Conservation (phyloP, 2,888 invertebrate genomes). For the Nomada flava region DNA sequence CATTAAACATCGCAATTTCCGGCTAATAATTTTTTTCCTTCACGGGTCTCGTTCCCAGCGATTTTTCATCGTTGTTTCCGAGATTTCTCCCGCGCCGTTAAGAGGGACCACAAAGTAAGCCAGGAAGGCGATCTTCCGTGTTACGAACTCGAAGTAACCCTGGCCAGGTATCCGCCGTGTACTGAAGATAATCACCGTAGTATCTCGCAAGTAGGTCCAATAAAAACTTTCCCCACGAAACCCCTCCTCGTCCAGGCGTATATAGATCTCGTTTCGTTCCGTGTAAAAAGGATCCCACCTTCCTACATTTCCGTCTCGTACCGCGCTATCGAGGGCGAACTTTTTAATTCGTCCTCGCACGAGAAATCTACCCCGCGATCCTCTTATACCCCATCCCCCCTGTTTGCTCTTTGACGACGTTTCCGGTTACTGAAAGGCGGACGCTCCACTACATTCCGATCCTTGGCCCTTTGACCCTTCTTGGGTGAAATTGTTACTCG, state of each 20-base stretch:
- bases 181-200: constrained; percentile 64
- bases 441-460: constrained; percentile 21
- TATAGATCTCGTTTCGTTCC: constrained; percentile 66
- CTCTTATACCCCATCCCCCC: constrained; percentile 1
- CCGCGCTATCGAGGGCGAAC: constrained; percentile 44
- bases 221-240: constrained; percentile 69
- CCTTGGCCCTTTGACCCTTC: constrained; percentile 17
- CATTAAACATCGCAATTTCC: constrained; percentile 40
- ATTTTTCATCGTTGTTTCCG: constrained; percentile 15
- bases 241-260: constrained; percentile 44
- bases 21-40: constrained; percentile 21
- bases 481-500: constrained; percentile 36
- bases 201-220: constrained; percentile 64
- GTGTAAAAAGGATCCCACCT: constrained; percentile 56
- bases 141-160: constrained; percentile 44
- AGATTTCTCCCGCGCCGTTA: not conserved
- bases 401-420: constrained; percentile 43
- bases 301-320: constrained; percentile 38
- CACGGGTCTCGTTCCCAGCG: constrained; percentile 1
- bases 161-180: constrained; percentile 34
- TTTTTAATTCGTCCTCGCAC: constrained; percentile 69
- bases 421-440: constrained; percentile 49
- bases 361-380: constrained; percentile 47
- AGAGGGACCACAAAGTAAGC: constrained; percentile 22
- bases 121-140: constrained; percentile 48